Base-by-base conservation (phyloP, 2,888 invertebrate genomes). In the Chydorus sphaericus region DNA sequence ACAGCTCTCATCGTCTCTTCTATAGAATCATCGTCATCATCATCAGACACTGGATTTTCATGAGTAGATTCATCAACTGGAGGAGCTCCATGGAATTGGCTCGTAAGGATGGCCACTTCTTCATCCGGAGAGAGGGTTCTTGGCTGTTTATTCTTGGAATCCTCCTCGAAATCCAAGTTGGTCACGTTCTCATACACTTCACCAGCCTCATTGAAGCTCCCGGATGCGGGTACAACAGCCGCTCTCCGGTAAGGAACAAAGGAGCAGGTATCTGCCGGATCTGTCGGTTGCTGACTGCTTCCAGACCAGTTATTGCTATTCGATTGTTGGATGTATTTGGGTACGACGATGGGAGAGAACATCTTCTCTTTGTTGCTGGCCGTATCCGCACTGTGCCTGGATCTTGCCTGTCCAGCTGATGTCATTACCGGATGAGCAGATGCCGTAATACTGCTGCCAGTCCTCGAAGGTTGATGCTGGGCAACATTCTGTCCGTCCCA, bases 71-170 rank as follows among this genome's bases (percentile, higher is more conserved):
- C 44, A 4, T 26, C 44, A 18, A 26, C 44, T 11, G 54, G 39
- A 16, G 20, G 28, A 11, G 53, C 16, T 44, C 49, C 57, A 20
- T 44, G 54, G 48, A 57, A 54, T 14, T 57, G 44, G 36, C 57
- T 57, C 11, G 57, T 57, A 14, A 57, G 28, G 16, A 48, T 48
- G 37, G 57, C 57, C 31, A 57, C 57, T 48, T 57, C 57, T 6
- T 57, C 57, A 29, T 57, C 57, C 2, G 57, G 57, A 4, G 57
- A 57, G 7, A 57, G 29, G 28, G 28, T 49, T 7, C 52, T 23
- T 11, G 50, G 50, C 16, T 50, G 18, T 30, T 31, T 31, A 18
- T 50, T 50, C 18, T 18, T 18, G 28, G 26, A 18, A 5, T 30
- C 50, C n/a, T 54, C 54, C 18, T 37, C 36, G 18, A 31, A 44